Percentiles rank a stretch among this genome's conserved stretches.
phyloP scores from a whole-genome alignment of 2,113 vertebrate genomes.

The Cyphomyrus discorhynchus region DNA sequence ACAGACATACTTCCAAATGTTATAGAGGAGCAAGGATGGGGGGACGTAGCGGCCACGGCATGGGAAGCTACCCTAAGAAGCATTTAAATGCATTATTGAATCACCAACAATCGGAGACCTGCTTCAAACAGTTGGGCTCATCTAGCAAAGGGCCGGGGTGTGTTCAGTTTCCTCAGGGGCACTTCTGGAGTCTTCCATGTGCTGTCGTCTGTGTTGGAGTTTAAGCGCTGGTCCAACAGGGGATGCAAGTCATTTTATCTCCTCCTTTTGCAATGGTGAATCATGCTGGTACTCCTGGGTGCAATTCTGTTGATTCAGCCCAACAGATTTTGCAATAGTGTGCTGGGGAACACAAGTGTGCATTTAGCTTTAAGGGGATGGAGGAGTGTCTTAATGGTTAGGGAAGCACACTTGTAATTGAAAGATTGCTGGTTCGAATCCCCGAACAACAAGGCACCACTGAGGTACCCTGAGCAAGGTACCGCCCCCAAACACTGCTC shows the following conservation, averaged over 20 bases:
- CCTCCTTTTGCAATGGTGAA: neutral
- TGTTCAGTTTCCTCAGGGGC: neutral
- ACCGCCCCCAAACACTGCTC: too few species aligned
- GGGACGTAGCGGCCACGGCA: constrained; percentile 9
- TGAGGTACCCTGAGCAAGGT: too few species aligned
- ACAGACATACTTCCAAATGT: constrained; percentile 49
- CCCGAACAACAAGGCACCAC: too few species aligned
- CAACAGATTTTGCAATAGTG: neutral
- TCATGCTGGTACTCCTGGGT: neutral
- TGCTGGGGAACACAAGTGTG: neutral
- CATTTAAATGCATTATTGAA: constrained; percentile 32
- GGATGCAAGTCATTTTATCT: neutral
- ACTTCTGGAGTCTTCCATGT: neutral
- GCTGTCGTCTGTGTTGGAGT: neutral
- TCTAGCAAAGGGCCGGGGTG: neutral
- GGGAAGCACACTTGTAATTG: neutral
- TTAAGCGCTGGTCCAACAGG: neutral
- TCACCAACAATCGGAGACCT: constrained; percentile 24
- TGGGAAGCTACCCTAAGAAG: constrained; percentile 12
- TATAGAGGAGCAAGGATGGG: constrained; percentile 34
- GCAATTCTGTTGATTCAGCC: neutral
- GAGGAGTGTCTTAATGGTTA: neutral
- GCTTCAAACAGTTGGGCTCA: neutral
- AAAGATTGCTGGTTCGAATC: too few species aligned
- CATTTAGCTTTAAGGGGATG: neutral